phyloP scores from a whole-genome alignment of 2,888 invertebrate genomes.

The Vandiemenella viatica region DNA sequence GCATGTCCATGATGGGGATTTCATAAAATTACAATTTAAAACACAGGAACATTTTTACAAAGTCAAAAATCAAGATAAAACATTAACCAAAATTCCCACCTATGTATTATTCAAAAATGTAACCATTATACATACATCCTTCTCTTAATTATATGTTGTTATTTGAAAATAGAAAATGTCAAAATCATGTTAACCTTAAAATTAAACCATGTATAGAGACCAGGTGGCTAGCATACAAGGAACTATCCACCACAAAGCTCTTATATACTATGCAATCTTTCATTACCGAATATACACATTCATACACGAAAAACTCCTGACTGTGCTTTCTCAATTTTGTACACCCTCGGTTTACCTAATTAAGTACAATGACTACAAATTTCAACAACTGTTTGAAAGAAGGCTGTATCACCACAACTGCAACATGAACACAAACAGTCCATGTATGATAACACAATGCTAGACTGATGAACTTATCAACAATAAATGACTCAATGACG shows the following conservation, averaged over 20 bases:
- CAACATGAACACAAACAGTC: background rate
- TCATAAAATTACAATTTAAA: conserved; percentile 1
- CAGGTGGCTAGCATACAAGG: background rate
- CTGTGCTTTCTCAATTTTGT: conserved; percentile 14
- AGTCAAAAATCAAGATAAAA: background rate
- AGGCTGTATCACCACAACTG: background rate
- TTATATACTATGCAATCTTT: background rate
- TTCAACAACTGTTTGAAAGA: background rate
- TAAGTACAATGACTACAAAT: conserved; percentile 9
- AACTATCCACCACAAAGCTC: background rate
- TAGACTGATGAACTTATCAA: conserved; percentile 1
- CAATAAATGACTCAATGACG: conserved; percentile 1
- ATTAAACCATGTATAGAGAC: background rate
- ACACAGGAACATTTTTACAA: background rate
- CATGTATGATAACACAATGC: conserved; percentile 3
- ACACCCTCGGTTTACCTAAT: conserved; percentile 11
- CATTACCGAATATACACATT: conserved; percentile 5
- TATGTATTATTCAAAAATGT: no score
- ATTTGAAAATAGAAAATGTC: no score
- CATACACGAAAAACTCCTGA: conserved; percentile 3
- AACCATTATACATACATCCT: no score
- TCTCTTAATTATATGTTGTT: no score
- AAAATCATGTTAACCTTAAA: no score
- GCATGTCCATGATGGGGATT: conserved; percentile 1
- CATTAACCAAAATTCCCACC: no score